Evolutionary conservation across 2,888 invertebrate genomes (phyloP).

Genomic region (Rhingia rostrata): DNA sequence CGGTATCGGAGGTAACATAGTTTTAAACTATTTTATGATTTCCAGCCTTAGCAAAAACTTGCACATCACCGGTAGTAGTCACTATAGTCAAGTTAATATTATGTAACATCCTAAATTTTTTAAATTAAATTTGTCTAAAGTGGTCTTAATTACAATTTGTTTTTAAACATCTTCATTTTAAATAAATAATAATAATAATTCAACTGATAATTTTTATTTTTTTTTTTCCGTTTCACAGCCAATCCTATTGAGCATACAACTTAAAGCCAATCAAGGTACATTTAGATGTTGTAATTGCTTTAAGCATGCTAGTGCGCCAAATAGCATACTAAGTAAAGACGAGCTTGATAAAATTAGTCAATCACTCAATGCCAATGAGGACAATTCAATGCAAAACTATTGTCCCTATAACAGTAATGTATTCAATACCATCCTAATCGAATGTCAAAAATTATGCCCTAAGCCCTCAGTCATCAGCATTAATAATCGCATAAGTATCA

Average conservation of each 20-base stretch:
- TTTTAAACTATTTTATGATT: no score
- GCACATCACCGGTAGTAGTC: no score
- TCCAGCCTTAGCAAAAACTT: no score
- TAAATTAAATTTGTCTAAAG: no score
- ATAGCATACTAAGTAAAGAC: conserved; percentile 81
- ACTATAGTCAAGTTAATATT: no score
- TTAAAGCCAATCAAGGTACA: conserved; percentile 91
- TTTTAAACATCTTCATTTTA: no score
- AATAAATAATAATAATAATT: neutral
- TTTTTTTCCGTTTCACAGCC: conserved; percentile 85
- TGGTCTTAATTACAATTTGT: no score
- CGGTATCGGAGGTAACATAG: no score
- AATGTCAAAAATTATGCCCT: conserved; percentile 76
- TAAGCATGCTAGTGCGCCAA: conserved; percentile 80
- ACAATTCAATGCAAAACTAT: conserved; percentile 73
- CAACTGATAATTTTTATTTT: conserved; percentile 55
- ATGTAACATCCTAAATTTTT: no score
- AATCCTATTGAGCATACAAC: conserved; percentile 85
- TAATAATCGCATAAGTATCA: conserved; percentile 67
- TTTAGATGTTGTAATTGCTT: conserved; percentile 86
- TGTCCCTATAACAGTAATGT: conserved; percentile 77
- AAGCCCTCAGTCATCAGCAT: conserved; percentile 72
- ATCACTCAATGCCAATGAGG: conserved; percentile 73
- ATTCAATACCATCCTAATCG: conserved; percentile 76
- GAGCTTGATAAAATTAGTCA: conserved; percentile 74